phyloP scores from a whole-genome alignment of 2,888 invertebrate genomes.

The Cartodere bifasciata region DNA sequence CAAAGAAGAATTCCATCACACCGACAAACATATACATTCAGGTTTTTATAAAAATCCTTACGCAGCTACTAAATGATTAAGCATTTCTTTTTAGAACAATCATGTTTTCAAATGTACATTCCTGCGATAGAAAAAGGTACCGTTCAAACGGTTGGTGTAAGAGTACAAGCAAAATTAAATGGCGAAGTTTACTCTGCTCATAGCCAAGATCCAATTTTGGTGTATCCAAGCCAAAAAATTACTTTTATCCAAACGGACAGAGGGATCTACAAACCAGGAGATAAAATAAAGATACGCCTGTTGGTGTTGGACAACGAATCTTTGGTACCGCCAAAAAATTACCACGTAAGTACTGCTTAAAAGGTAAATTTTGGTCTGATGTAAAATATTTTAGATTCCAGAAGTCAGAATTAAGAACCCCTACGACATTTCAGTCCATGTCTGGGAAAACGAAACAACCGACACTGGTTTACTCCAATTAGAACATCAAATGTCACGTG shows the following conservation, averaged over 20 bases:
- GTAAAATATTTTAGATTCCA: conserved; percentile 37
- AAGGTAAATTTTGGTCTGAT: not conserved
- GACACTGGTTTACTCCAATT: conserved; percentile 48
- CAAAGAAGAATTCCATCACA: conserved; percentile 24
- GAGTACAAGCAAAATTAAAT: conserved; percentile 25
- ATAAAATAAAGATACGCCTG: conserved; percentile 40
- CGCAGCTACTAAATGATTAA: not conserved
- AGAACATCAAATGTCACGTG: conserved; percentile 27
- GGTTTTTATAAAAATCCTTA: conserved; percentile 19
- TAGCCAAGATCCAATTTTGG: conserved; percentile 27
- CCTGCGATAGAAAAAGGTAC: conserved; percentile 17
- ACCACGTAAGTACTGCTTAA: conserved; percentile 12
- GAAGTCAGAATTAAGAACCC: conserved; percentile 57
- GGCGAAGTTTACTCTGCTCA: conserved; percentile 23
- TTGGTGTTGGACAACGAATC: conserved; percentile 39
- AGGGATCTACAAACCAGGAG: conserved; percentile 42
- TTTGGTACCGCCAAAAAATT: conserved; percentile 34
- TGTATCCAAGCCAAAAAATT: conserved; percentile 33
- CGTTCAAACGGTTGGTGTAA: conserved; percentile 25
- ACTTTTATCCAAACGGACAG: conserved; percentile 45
- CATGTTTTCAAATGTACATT: conserved; percentile 27
- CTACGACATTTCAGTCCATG: conserved; percentile 45
- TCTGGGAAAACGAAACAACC: conserved; percentile 49
- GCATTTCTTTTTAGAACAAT: conserved; percentile 25
- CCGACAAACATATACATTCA: conserved; percentile 23